Percentiles rank a stretch among this genome's conserved stretches.
Conservation (phyloP, 2,113 vertebrate species). For the Thamnophis sirtalis region DNA sequence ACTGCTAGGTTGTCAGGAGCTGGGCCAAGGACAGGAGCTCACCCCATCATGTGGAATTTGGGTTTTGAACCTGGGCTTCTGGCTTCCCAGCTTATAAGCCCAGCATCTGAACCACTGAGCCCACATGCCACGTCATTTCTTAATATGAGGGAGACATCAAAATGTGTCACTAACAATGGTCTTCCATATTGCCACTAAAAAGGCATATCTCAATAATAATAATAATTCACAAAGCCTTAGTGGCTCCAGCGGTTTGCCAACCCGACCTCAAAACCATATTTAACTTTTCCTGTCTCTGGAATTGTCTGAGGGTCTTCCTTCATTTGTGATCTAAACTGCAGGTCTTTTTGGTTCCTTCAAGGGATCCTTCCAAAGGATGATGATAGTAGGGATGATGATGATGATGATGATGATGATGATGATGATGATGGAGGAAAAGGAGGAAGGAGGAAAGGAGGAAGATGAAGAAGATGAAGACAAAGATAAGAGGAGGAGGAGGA, state of each 20-base stretch:
- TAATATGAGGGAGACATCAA: background rate
- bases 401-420: no score
- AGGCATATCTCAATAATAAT: background rate
- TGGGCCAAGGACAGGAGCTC: no score
- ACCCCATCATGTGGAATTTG: no score
- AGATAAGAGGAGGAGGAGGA: no score
- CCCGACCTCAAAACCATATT: background rate
- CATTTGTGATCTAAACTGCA: background rate
- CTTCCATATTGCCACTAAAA: background rate
- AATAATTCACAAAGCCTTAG: background rate
- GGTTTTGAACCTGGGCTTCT: no score
- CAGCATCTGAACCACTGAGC: background rate
- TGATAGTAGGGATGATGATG: background rate
- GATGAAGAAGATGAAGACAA: no score
- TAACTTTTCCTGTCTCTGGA: background rate
- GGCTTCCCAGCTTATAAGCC: no score
- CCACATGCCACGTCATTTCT: background rate
- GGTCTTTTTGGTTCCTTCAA: background rate
- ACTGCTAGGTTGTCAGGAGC: no score
- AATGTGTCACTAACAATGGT: background rate
- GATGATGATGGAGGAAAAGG: no score
- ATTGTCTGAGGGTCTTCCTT: background rate
- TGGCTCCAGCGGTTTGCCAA: background rate
- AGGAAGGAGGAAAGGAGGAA: no score
- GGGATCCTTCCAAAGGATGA: background rate